Evolutionary conservation across 2,888 invertebrate species (phyloP).

Genomic region (Diaperis boleti): DNA sequence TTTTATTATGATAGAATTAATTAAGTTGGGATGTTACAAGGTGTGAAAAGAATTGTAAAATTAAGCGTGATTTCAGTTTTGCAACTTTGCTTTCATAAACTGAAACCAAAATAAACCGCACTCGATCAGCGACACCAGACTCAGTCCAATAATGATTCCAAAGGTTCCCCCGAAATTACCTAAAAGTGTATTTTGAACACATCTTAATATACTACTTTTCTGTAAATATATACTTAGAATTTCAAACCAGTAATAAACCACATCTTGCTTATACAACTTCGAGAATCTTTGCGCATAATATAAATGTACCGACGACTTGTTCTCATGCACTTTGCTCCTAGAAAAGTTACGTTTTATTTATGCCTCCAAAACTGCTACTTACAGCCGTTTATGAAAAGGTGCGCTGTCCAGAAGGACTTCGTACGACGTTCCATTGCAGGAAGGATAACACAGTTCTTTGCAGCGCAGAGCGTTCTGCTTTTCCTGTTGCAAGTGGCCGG

Average conservation of each 20-base stretch:
- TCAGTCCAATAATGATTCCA: constrained; percentile 10
- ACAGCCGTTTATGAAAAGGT: no score
- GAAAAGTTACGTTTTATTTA: no score
- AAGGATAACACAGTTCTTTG: background rate
- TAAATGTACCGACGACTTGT: background rate
- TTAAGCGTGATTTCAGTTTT: no score
- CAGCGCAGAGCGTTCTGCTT: background rate
- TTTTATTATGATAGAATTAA: no score
- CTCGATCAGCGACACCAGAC: constrained; percentile 12
- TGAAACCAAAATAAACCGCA: background rate
- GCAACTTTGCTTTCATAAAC: background rate
- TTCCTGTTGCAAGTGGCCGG: background rate
- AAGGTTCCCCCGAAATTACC: constrained; percentile 27
- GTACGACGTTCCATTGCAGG: no score
- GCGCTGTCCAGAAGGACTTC: no score
- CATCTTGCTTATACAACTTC: constrained; percentile 13
- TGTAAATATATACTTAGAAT: constrained; percentile 11
- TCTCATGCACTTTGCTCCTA: background rate
- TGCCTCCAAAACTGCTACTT: no score
- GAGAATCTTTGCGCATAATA: constrained; percentile 12
- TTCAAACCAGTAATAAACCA: constrained; percentile 28
- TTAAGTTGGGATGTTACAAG: no score
- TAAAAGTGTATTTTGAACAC: constrained; percentile 10
- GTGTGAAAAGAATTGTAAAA: no score
- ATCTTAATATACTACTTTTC: background rate